phyloP scores from a whole-genome alignment of 2,113 vertebrate genomes.

The Mesocricetus auratus region DNA sequence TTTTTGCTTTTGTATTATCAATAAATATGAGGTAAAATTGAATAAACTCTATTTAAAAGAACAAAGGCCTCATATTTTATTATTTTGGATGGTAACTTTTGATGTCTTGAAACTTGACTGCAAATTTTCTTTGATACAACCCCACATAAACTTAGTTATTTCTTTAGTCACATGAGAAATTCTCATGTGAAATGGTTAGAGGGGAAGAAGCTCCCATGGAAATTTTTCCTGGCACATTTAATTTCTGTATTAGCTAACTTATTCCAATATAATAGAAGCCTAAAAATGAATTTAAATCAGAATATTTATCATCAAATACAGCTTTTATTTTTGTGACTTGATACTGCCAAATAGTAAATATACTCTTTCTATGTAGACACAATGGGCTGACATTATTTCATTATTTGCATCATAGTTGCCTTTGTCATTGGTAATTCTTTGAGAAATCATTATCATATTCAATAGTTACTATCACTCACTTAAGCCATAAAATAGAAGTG shows the following conservation, averaged over 20 bases:
- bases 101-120: background rate
- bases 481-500: background rate
- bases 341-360: constrained; percentile 16
- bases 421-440: background rate
- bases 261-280: constrained; percentile 5
- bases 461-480: background rate
- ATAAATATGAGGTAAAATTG: background rate
- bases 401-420: background rate
- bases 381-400: background rate
- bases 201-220: background rate
- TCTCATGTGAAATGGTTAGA: background rate
- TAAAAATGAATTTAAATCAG: constrained; percentile 8
- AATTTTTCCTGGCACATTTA: background rate
- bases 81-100: background rate
- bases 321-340: constrained; percentile 4
- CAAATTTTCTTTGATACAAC: constrained; percentile 14
- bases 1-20: background rate
- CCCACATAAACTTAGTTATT: background rate
- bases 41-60: constrained; percentile 17
- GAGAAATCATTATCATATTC: background rate
- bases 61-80: constrained; percentile 15
- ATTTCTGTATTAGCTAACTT: background rate
- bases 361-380: background rate
- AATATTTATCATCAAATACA: background rate
- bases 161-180: background rate